These are phyloP conservation scores for Apodemia duryi DNA, from an alignment of 2,888 invertebrate genomes.

Conservation along the genomic window DNA sequence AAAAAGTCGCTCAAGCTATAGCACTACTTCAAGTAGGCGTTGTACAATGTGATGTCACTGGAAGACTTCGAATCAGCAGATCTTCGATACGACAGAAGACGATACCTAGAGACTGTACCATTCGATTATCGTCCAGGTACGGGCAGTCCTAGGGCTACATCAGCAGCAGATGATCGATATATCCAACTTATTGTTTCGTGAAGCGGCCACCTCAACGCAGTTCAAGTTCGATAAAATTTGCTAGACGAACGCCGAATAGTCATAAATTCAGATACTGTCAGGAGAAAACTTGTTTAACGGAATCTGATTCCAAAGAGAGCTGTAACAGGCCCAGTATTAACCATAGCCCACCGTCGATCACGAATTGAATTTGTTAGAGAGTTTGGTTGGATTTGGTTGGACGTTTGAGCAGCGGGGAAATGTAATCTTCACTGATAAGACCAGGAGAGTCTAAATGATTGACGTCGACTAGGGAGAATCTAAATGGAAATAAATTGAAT, in stretches of 20 bases:
- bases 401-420: too few species aligned
- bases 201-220: constrained; percentile 25
- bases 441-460: too few species aligned
- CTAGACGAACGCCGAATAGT: constrained; percentile 21
- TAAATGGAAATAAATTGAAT: too few species aligned
- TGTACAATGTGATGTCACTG: neutral
- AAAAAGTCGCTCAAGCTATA: neutral
- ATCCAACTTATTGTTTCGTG: constrained; percentile 13
- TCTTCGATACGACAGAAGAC: constrained; percentile 17
- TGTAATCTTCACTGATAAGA: too few species aligned
- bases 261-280: constrained; percentile 20
- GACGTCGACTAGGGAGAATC: too few species aligned
- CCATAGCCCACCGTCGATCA: too few species aligned
- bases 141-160: neutral
- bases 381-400: too few species aligned
- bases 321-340: neutral
- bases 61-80: constrained; percentile 23
- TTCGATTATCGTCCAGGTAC: constrained; percentile 21
- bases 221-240: constrained; percentile 24
- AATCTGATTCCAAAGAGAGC: neutral
- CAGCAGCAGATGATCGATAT: too few species aligned
- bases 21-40: constrained; percentile 23
- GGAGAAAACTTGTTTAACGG: constrained; percentile 19
- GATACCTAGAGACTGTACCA: constrained; percentile 7
- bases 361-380: too few species aligned